A percentile compares a stretch with the other conserved stretches of the same genome.
Conservation (phyloP, 2,113 vertebrate species). For the Galemys pyrenaicus region DNA sequence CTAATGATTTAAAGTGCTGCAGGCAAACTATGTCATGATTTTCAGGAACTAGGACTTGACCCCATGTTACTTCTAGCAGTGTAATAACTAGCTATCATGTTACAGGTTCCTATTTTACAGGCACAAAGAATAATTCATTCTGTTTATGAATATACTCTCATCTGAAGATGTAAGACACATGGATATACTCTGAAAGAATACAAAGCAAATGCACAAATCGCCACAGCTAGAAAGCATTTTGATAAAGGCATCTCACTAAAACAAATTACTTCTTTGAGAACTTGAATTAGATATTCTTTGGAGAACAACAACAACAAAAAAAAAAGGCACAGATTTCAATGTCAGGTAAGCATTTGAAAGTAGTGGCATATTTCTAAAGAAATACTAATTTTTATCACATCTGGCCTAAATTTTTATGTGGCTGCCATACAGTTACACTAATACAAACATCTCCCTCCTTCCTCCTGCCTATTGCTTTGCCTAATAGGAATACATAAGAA, state of each 20-base stretch:
- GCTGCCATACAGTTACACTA: background rate
- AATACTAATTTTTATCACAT: background rate
- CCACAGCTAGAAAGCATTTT: slow-evolving; percentile 20
- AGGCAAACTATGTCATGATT: background rate
- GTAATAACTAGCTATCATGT: background rate
- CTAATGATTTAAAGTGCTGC: background rate
- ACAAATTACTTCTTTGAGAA: slow-evolving; percentile 32
- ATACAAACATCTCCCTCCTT: background rate
- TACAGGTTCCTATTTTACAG: background rate
- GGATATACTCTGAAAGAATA: background rate
- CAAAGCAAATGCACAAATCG: background rate
- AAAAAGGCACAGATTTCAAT: background rate
- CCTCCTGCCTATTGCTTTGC: background rate
- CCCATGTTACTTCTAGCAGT: background rate
- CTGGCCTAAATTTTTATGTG: background rate
- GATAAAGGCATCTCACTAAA: slow-evolving; percentile 18
- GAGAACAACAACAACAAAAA: slow-evolving; percentile 26
- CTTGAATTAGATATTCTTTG: slow-evolving; percentile 11
- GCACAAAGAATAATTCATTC: slow-evolving; percentile 37
- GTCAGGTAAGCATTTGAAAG: background rate
- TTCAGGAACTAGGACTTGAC: background rate
- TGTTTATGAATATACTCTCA: background rate
- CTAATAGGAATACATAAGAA: background rate
- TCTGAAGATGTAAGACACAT: background rate
- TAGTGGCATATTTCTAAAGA: background rate